Evolutionary conservation across 2,113 vertebrate genomes (phyloP).

Genomic region (Corydoras sp.): DNA sequence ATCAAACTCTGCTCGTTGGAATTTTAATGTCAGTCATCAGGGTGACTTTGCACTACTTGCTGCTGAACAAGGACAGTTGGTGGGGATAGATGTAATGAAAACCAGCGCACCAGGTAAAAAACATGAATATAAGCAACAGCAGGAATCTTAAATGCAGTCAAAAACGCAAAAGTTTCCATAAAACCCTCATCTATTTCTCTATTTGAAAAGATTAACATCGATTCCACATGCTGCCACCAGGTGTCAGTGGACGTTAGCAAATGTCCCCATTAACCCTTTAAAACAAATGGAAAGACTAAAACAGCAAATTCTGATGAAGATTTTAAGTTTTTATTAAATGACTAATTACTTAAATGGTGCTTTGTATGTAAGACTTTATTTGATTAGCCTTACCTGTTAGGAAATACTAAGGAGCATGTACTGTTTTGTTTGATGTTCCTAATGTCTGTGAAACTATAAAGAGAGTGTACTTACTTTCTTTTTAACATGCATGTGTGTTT

Average conservation of each 20-base stretch:
- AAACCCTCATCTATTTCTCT: background rate
- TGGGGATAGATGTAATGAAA: slow-evolving; percentile 94
- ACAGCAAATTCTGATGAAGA: background rate
- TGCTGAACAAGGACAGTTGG: slow-evolving; percentile 78
- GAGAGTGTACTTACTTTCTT: too few relatives aligned
- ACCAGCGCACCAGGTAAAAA: slow-evolving; percentile 79
- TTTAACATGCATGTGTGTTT: background rate
- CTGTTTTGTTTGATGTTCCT: too few relatives aligned
- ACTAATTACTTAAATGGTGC: too few relatives aligned
- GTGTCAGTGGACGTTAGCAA: slow-evolving; percentile 42
- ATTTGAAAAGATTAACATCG: background rate
- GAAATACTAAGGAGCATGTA: too few relatives aligned
- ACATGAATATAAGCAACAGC: background rate
- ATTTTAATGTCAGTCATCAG: slow-evolving; percentile 93
- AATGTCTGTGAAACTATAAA: too few relatives aligned
- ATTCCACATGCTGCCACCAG: slow-evolving; percentile 42
- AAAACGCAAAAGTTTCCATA: too few relatives aligned
- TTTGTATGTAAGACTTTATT: too few relatives aligned
- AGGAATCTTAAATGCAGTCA: background rate
- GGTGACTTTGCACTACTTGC: slow-evolving; percentile 90
- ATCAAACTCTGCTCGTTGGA: slow-evolving; percentile 61
- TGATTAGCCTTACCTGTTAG: too few relatives aligned
- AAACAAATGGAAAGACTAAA: background rate
- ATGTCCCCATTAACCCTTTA: background rate
- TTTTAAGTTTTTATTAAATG: too few relatives aligned